Base-by-base conservation (phyloP, 2,888 invertebrate species). In the Chelonus formosanus region DNA sequence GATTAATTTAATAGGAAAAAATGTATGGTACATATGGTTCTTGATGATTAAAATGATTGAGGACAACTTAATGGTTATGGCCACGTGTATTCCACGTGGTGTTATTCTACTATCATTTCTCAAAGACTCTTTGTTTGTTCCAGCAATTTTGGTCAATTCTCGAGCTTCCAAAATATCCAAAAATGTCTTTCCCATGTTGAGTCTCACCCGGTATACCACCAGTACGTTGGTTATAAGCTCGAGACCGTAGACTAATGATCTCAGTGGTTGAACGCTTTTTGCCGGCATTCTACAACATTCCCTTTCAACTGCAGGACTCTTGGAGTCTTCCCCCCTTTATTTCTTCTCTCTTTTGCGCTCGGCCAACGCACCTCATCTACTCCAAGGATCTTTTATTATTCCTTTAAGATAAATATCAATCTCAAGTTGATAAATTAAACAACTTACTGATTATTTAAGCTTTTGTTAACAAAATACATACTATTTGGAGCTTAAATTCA, bases 271-370 rank as follows among this genome's bases (percentile, higher is more conserved):
- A 81, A 58, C 73, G 80, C 81, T 84, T 84, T 84, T 84, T 84
- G 82, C 76, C 78, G 78, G 74, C 84, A 84, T 84, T 84, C 84
- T 84, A 83, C 84, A 82, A 80, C 83, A 84, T 84, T 84, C 84
- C 78, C 83, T 82, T 83, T 83, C 81, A 80, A 78, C 81, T 81
- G 73, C 65, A 63, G 75, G 76, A 77, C 76, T 75, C 78, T 74
- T 44, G 47, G 35, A 50, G n/a, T 62, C 32, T 62, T 63, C 61
- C 59, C 61, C 66, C 67, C 62, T 67, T 67, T 70, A 54, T 55
- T 63, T 55, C 54, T 43, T 54, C 59, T 56, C 52, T 56, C 47
- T 31, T 43, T 5, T 47, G 43, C 50, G 35, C 53, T 50, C 40
- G 45, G 40, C 44, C 50, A 50, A 56, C 52, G 61, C 62, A 44